Conservation (phyloP, 2,113 vertebrate species). For the Antigone vipio region DNA sequence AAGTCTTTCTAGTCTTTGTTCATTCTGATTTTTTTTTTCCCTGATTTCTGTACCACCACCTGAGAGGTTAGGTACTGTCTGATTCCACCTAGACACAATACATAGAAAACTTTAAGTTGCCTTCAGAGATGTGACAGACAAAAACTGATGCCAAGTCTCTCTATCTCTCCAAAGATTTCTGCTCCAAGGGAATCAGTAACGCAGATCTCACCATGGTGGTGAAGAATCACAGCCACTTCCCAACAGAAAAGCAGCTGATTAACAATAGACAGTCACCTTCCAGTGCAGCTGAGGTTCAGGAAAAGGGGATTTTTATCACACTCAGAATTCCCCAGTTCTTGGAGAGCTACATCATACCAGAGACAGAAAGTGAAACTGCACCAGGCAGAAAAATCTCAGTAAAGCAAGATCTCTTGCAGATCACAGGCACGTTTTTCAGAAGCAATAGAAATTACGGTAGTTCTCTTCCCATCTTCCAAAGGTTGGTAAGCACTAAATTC, state of each 20-base stretch:
- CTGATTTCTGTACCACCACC: background rate
- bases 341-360: background rate
- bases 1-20: background rate
- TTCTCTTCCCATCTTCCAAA: background rate
- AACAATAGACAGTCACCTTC: background rate
- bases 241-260: background rate
- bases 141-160: background rate
- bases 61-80: background rate
- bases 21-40: background rate
- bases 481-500: background rate
- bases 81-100: background rate
- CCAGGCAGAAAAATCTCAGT: background rate
- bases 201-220: background rate
- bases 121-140: background rate
- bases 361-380: constrained; percentile 1
- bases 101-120: background rate
- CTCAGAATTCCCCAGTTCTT: background rate
- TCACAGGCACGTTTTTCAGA: background rate
- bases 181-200: background rate
- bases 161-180: background rate
- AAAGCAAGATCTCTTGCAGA: background rate
- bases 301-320: background rate
- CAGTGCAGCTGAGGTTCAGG: background rate
- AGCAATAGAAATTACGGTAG: background rate
- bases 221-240: background rate